Evolutionary conservation across 2,113 vertebrate species (phyloP), one percentile per base, ranked within the genome.

Genomic region (Chaetodon trifascialis): DNA sequence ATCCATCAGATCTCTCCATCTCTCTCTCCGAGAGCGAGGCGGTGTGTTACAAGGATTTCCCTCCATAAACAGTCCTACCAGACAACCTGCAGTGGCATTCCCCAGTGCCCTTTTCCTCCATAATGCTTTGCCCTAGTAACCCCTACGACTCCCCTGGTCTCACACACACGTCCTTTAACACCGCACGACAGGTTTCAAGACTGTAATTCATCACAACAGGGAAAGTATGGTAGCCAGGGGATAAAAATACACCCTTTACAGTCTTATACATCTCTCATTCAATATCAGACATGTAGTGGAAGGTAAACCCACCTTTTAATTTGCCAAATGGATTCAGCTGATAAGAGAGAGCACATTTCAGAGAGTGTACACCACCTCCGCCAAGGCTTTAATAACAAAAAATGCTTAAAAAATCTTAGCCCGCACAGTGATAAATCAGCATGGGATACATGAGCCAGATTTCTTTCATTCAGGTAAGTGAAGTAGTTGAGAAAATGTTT

Each of bases 1-100:
- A 94, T 79, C 85, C 81, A 92, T 91, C 88, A 92, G 73, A 86
- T 85, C 89, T 82, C 73, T 91, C 86, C 86, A 91, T 92, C 86
- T 55, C 30, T 30, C 30, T 30, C 30, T 30, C 63, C 21, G 54
- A 55, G 49, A 72, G 36, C 82, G 47, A n/a, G 60, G 21, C 1
- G 23, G 64, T 7, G 71, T 58, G 60, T 78, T 65, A 58, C 69
- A 60, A 86, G 91, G 91, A 84, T 88, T 90, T 86, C 89, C 88
- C 82, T 80, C 76, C 55, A 75, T 79, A 79, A 91, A 91, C 64
- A 74, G 71, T 79, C 38, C 76, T 7, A 59, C 36, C 59, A 79
- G 54, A 76, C 73, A 86, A 79, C 44, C 74, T 70, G 76, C 55
- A n/a, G 19, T 76, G 71, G 81, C 56, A 52, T 82, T 84, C 84